Conservation (phyloP, 2,797 vertebrate genomes). For the Sebastes itinus region DNA sequence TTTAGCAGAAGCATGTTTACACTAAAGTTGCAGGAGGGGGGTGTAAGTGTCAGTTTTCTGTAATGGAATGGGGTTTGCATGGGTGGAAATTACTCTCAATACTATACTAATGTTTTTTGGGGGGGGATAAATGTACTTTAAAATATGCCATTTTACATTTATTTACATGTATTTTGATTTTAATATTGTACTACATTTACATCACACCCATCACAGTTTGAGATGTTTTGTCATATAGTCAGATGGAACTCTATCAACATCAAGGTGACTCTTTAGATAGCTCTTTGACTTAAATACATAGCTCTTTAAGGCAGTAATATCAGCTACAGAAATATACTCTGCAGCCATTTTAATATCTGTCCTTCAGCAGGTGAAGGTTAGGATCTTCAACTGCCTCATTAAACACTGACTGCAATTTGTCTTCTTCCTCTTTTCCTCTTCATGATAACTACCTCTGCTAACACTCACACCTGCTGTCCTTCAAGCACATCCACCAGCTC, state of each 20-base stretch:
- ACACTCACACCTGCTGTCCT: slow-evolving; percentile 35
- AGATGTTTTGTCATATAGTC: background rate
- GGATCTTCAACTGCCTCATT: slow-evolving; percentile 52
- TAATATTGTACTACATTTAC: background rate
- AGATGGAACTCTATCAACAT: background rate
- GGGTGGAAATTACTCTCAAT: background rate
- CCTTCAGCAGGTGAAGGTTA: slow-evolving; percentile 47
- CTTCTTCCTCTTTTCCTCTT: slow-evolving; percentile 27
- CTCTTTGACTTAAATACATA: background rate
- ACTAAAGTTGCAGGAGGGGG: background rate
- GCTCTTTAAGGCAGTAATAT: background rate
- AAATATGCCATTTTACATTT: background rate
- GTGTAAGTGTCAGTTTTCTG: background rate
- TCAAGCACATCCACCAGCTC: slow-evolving; percentile 22
- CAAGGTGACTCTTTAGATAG: background rate
- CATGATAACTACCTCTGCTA: slow-evolving; percentile 33
- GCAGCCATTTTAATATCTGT: background rate
- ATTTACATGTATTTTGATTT: background rate
- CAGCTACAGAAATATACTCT: background rate
- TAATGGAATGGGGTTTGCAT: background rate
- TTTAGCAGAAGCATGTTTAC: slow-evolving; percentile 1
- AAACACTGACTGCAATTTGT: slow-evolving; percentile 45
- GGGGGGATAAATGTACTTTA: background rate
- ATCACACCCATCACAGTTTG: background rate
- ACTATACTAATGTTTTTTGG: background rate